A percentile compares a stretch with the other conserved stretches of the same genome.
phyloP scores from a whole-genome alignment of 2,888 invertebrate genomes.

The Clitarchus hookeri region DNA sequence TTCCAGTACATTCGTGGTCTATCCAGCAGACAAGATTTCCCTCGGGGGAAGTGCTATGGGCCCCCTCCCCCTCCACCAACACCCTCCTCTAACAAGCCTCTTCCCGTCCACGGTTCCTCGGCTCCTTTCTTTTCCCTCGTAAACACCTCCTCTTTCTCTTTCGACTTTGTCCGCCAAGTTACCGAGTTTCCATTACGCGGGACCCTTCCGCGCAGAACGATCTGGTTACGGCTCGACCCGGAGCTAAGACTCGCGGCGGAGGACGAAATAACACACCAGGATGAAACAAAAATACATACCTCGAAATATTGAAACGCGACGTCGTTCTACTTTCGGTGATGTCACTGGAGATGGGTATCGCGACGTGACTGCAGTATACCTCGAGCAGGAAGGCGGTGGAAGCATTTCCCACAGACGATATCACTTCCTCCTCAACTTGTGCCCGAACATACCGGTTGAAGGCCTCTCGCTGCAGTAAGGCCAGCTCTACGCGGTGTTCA shows the following conservation, averaged over 20 bases:
- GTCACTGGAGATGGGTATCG: neutral
- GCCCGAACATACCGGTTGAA: too few species aligned
- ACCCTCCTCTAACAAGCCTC: neutral
- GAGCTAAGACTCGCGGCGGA: neutral
- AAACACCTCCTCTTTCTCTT: neutral
- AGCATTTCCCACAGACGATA: too few species aligned
- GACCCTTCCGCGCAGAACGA: neutral
- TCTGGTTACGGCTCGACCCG: neutral
- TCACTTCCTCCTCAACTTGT: too few species aligned
- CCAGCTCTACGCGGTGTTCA: too few species aligned
- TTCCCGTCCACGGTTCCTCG: neutral
- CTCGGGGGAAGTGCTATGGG: neutral
- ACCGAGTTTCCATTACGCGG: neutral
- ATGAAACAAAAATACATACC: neutral
- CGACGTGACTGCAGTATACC: neutral
- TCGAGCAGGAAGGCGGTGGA: neutral
- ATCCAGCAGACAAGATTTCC: conserved; percentile 14
- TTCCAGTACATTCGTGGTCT: neutral
- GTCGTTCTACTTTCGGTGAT: neutral
- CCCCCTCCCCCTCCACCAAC: neutral
- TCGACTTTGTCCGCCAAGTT: neutral
- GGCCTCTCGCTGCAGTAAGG: too few species aligned
- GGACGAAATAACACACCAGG: neutral
- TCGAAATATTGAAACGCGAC: neutral
- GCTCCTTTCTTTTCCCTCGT: neutral